Percentiles rank a stretch among this genome's conserved stretches.
Conservation (phyloP, 2,888 invertebrate genomes). For the Julus scanicus region DNA sequence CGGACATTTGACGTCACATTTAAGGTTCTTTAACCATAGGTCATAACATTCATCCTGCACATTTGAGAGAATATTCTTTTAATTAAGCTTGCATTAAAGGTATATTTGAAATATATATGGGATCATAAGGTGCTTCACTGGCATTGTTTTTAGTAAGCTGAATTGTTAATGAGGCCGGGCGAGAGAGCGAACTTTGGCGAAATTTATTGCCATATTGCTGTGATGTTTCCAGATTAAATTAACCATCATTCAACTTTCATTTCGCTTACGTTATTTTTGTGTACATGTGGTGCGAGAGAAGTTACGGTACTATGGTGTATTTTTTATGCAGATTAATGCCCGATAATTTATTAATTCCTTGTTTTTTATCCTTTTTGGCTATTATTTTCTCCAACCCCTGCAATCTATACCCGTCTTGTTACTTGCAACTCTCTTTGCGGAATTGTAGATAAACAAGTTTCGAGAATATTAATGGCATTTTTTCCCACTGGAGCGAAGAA, state of each 20-base stretch:
- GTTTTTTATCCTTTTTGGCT: slow-evolving; percentile 29
- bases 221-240: not conserved
- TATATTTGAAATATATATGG: not conserved
- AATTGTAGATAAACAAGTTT: slow-evolving; percentile 32
- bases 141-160: not conserved
- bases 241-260: not conserved
- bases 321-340: not conserved
- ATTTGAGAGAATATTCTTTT: not conserved
- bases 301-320: not conserved
- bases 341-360: slow-evolving; percentile 37
- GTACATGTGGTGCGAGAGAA: not conserved
- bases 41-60: not conserved
- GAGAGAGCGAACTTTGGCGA: not conserved
- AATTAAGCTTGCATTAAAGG: not conserved
- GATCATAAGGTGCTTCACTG: not conserved
- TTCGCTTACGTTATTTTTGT: not conserved
- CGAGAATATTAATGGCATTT: slow-evolving; percentile 10
- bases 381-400: not conserved
- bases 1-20: not conserved
- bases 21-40: not conserved
- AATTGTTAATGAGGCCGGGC: not conserved
- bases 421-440: not conserved
- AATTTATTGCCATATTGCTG: slow-evolving; percentile 13
- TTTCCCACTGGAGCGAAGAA: not conserved
- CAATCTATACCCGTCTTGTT: not conserved